Evolutionary conservation across 2,113 vertebrate genomes (phyloP).

Genomic region (Vulpes vulpes): DNA sequence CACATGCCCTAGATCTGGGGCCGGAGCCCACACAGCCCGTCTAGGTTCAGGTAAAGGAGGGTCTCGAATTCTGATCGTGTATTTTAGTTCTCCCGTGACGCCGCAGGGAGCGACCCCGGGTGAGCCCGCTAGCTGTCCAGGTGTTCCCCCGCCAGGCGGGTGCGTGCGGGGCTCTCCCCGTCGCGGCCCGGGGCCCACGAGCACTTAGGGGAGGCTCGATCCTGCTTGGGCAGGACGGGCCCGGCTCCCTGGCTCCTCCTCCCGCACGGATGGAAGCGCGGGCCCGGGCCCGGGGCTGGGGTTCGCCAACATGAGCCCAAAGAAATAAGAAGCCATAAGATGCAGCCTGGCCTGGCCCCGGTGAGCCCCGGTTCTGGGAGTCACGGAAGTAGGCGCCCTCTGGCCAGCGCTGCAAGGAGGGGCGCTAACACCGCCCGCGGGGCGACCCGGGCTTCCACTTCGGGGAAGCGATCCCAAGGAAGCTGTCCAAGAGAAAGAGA

Average conservation of each 20-base stretch:
- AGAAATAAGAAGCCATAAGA: neutral
- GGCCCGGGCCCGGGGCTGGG: neutral
- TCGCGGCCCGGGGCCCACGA: accelerated
- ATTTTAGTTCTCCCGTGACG: neutral
- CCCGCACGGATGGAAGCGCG: accelerated
- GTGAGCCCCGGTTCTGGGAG: neutral
- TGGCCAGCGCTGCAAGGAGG: neutral
- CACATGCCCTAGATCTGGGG: neutral
- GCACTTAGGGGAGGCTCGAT: neutral
- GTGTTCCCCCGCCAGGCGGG: neutral
- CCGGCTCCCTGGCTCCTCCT: neutral
- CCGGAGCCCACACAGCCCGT: neutral
- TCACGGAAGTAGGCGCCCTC: neutral
- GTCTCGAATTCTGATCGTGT: neutral
- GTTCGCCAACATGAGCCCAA: neutral
- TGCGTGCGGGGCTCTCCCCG: neutral
- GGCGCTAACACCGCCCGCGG: neutral
- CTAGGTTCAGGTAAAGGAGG: neutral
- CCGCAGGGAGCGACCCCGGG: neutral
- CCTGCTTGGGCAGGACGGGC: accelerated
- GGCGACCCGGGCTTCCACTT: conserved; percentile 3
- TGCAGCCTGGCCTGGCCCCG: neutral
- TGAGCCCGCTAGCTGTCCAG: neutral
- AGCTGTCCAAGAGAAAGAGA: conserved; percentile 70
- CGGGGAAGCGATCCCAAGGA: conserved; percentile 66